Conservation (phyloP, 2,888 invertebrate species). For the Saturnia pavonia region DNA sequence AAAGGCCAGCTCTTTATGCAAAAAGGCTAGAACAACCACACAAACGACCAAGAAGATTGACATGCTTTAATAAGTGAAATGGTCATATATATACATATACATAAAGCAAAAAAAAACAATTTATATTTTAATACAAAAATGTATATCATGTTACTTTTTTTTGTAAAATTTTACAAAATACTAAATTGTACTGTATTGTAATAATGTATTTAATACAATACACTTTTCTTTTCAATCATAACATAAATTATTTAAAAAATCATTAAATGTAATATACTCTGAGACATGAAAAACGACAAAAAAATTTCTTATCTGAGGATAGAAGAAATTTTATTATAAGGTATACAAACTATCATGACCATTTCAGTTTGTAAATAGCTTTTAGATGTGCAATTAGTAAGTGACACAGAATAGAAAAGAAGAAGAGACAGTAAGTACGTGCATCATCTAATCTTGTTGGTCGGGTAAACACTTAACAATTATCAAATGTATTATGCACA, state of each 20-base stretch:
- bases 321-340: neutral
- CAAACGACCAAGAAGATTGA: conserved; percentile 72
- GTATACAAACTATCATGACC: conserved; percentile 29
- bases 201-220: too few species aligned
- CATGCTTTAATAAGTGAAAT: conserved; percentile 59
- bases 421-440: conserved; percentile 57
- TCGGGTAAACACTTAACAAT: conserved; percentile 69
- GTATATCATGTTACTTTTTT: conserved; percentile 18
- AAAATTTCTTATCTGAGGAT: too few species aligned
- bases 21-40: conserved; percentile 23
- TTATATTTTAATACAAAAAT: conserved; percentile 18
- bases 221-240: too few species aligned
- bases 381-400: conserved; percentile 50
- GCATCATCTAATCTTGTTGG: conserved; percentile 74
- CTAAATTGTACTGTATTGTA: neutral
- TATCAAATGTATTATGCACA: conserved; percentile 54
- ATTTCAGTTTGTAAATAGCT: conserved; percentile 49
- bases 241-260: too few species aligned
- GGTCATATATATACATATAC: conserved; percentile 25
- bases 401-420: conserved; percentile 35
- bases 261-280: too few species aligned
- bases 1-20: conserved; percentile 17
- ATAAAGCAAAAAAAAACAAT: conserved; percentile 15
- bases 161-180: conserved; percentile 16
- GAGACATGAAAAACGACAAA: too few species aligned